phyloP scores from a whole-genome alignment of 92 coral and sea anemone species.

The Bergia puertoricense region DNA sequence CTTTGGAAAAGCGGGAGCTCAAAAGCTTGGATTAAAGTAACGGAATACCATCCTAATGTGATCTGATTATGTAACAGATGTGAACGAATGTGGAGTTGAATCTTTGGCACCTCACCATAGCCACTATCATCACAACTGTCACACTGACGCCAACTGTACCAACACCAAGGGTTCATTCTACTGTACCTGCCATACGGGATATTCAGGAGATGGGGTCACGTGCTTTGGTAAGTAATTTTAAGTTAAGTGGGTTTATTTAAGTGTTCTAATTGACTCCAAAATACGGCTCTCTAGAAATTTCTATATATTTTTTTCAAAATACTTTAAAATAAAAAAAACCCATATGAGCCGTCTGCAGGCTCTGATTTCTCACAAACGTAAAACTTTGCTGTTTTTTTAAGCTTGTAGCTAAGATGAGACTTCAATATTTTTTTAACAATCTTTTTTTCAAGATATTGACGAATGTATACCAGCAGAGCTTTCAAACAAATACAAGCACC shows the following conservation, averaged over 20 bases:
- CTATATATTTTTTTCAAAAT: no score
- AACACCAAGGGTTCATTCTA: conserved; percentile 16
- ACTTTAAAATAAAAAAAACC: neutral
- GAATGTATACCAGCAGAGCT: conserved; percentile 63
- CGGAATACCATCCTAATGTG: no score
- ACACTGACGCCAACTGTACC: conserved; percentile 18
- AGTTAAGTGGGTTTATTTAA: neutral
- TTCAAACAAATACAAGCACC: conserved; percentile 45
- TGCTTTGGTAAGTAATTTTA: neutral
- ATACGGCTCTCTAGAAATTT: neutral
- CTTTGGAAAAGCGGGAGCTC: no score
- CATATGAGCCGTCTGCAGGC: neutral
- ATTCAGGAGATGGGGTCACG: conserved; percentile 3
- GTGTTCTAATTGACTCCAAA: neutral
- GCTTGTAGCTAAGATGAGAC: no score
- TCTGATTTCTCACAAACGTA: neutral
- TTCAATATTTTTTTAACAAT: no score
- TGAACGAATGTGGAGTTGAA: conserved; percentile 7
- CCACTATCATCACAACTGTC: neutral
- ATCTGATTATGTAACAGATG: neutral
- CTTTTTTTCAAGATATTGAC: conserved; percentile 57
- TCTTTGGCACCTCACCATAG: neutral
- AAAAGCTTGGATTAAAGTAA: no score
- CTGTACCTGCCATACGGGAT: conserved; percentile 23
- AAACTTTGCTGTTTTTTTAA: no score